A percentile compares a stretch with the other conserved stretches of the same genome.
Evolutionary conservation across 1,140 invertebrate genomes (phyloP).

Genomic region (Drosophila ogumai): DNA sequence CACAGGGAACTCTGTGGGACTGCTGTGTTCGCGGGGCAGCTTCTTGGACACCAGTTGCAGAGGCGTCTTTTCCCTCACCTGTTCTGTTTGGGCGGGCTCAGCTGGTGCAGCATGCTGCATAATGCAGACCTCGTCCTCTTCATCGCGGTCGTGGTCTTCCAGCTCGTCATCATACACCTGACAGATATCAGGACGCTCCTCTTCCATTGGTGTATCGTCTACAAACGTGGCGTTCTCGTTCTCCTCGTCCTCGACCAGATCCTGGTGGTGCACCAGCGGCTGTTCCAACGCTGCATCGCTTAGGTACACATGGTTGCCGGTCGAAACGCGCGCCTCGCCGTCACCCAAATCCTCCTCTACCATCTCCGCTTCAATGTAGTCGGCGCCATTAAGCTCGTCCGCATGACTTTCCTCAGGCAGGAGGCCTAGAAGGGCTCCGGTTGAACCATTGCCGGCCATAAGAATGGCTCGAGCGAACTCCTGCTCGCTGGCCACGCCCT

Average conservation of each 20-base stretch:
- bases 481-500: slow-evolving; percentile 51
- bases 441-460: slow-evolving; percentile 27
- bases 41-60: slow-evolving; percentile 5
- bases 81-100: slow-evolving; percentile 18
- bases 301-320: slow-evolving; percentile 54
- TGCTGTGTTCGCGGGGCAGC: slow-evolving; percentile 54
- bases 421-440: slow-evolving; percentile 33
- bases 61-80: slow-evolving; percentile 19
- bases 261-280: slow-evolving; percentile 28
- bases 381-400: slow-evolving; percentile 37
- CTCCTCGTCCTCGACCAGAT: slow-evolving; percentile 52
- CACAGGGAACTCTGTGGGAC: slow-evolving; percentile 72
- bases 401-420: slow-evolving; percentile 1
- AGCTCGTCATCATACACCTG: slow-evolving; percentile 67
- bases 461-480: slow-evolving; percentile 55
- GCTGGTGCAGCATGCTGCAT: slow-evolving; percentile 10
- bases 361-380: slow-evolving; percentile 37
- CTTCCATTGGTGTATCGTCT: slow-evolving; percentile 50
- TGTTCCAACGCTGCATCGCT: slow-evolving; percentile 66
- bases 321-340: slow-evolving; percentile 14
- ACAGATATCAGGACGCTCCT: slow-evolving; percentile 62
- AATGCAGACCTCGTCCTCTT: slow-evolving; percentile 24
- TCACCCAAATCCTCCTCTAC: slow-evolving; percentile 25
- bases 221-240: slow-evolving; percentile 54
- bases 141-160: slow-evolving; percentile 62